Conservation (phyloP, 2,888 invertebrate species). For the Teinopalpus imperialis region DNA sequence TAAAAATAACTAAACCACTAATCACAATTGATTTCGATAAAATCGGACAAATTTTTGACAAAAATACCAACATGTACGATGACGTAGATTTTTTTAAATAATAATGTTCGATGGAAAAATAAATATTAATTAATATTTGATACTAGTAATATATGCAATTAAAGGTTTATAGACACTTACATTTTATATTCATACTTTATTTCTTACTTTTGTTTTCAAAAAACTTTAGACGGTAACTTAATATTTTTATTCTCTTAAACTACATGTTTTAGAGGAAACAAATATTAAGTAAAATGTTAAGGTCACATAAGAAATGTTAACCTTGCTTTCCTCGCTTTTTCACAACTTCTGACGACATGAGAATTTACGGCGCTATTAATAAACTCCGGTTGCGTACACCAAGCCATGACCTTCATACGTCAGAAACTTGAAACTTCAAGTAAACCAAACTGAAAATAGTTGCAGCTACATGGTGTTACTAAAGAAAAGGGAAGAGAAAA, state of each 20-base stretch:
- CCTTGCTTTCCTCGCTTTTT: neutral
- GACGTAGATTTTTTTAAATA: neutral
- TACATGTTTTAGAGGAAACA: too few species aligned
- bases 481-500: too few species aligned
- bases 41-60: neutral
- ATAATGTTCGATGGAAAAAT: neutral
- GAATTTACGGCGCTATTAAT: constrained; percentile 9
- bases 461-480: neutral
- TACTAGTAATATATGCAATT: too few species aligned
- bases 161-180: too few species aligned
- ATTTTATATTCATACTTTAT: too few species aligned
- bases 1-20: constrained; percentile 12
- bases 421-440: neutral
- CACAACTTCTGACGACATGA: neutral
- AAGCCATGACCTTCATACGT: constrained; percentile 1
- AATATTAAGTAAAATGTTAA: too few species aligned
- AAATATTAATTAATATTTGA: too few species aligned
- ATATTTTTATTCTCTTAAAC: too few species aligned
- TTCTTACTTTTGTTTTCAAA: too few species aligned
- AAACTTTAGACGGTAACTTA: too few species aligned
- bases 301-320: too few species aligned
- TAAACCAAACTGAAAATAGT: constrained; percentile 4
- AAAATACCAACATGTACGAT: constrained; percentile 1
- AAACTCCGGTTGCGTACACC: neutral
- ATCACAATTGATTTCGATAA: constrained; percentile 18